Evolutionary conservation across 2,113 vertebrate genomes (phyloP), one percentile per base, ranked within the genome.

Genomic region (Epinephelus cyanopodus): DNA sequence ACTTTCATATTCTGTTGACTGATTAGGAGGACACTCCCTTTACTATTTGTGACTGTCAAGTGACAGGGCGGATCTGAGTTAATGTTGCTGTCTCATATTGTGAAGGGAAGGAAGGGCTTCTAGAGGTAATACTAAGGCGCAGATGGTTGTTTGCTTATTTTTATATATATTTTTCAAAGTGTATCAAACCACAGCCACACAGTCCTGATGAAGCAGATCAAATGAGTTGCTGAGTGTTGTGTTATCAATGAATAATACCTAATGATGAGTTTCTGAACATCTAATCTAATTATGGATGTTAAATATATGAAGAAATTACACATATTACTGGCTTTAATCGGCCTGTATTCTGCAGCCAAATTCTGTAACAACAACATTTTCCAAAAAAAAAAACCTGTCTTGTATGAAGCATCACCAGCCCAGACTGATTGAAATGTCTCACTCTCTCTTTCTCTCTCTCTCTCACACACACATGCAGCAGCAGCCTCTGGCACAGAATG

Each of bases 401-500:
- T 23, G 23, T 37, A 54, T 27, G 42, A 25, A 48, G 39, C n/a
- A 64, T 9, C 23, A 60, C 19, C 14, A 69, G 12, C 25, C 52
- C 27, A 65, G 21, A 56, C 0, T 67, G 67, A 77, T 66, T 79
- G 66, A 62, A 54, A 42, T 37, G 23, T 60, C 48, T 19, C 27
- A 18, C 60, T 11, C 8, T 39, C 39, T 19, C 15, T 33, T 33
- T 12, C 17, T 2, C 39, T 19, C 15, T 33, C 29, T 12, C 17
- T 2, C 33, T 3, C 21, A n/a, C 11, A 45, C 39, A 65, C 10
- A 15, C 37, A 42, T 13, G 45, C 15, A 33, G 45, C 53, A 73
- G 15, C 45, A 57, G 52, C 67, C 57, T 23, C 14, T 78, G 72
- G 57, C 60, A 72, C 56, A 74, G 47, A 67, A 70, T 85, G 64